Evolutionary conservation across 2,888 invertebrate genomes (phyloP), one percentile per base, ranked within the genome.

Genomic region (Mimumesa dahlbomi): DNA sequence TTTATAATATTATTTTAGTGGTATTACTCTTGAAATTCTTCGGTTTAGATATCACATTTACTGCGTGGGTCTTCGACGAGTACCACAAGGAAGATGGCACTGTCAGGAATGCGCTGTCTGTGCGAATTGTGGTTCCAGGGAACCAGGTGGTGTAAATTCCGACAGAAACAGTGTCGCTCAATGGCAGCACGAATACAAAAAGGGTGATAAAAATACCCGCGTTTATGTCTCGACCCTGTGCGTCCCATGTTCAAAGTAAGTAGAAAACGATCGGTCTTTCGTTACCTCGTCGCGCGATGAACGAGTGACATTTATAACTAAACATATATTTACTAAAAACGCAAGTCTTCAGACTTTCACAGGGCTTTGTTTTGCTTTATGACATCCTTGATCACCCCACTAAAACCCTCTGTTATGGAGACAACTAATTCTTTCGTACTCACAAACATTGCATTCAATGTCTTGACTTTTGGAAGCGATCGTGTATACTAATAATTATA

Each of bases 71-170:
- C 90, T 97, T 42, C 91, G 93, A 68, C 91, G 92, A 70, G 94
- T 97, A 82, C 97, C 97, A 2, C 93, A 92, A 74, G 97, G 97
- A 34, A 93, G 96, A 49, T 98, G 97, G 97, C 95, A 96, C 87
- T 98, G 98, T 89, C 93, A 93, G 63, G 93, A 94, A 79, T 96
- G 96, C 87, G 93, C 94, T 6, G 90, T 94, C 57, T 95, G 92
- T 74, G 90, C 90, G 11, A 90, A 90, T 11, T 92, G 92, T 77
- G 91, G 91, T 1, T 88, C 90, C 0, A 89, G 88, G 36, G 90
- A 90, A 56, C 91, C 92, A 1, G 90, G 89, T 5, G 90, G 90
- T 21, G 85, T 89, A 1, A 90, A 90, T 68, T 87, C 88, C 0
- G 89, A 89, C 16, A 82, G 87, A 25, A 88, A 88, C 50, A 88